These are phyloP conservation scores for Epsilonema sp. DNA, from an alignment of 2,888 invertebrate species.

Conservation along the genomic window DNA sequence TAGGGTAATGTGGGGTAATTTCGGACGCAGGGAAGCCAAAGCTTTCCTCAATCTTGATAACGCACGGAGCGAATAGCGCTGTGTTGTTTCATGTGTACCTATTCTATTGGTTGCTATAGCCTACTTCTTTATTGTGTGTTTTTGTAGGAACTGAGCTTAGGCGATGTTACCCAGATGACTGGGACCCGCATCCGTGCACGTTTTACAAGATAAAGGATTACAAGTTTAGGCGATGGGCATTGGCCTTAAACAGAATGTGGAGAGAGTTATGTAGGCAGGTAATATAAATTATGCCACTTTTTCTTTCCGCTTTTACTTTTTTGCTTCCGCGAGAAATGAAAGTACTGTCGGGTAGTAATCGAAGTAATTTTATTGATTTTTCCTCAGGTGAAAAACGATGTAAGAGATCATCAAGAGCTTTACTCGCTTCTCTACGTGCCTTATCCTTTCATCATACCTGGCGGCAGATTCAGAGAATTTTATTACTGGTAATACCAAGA, in stretches of 20 bases:
- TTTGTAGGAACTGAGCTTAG: slow-evolving; percentile 22
- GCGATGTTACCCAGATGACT: slow-evolving; percentile 29
- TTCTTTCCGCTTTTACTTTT: no score
- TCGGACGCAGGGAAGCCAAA: no score
- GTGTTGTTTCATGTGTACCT: no score
- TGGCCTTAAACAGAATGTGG: slow-evolving; percentile 37
- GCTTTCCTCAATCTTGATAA: no score
- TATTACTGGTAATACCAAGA: slow-evolving; percentile 79
- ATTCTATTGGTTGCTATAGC: no score
- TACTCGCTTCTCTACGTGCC: slow-evolving; percentile 74
- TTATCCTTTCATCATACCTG: slow-evolving; percentile 49
- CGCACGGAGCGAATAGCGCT: no score
- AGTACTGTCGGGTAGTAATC: no score
- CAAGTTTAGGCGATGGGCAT: slow-evolving; percentile 51
- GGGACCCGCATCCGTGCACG: slow-evolving; percentile 44
- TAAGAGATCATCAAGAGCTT: slow-evolving; percentile 26
- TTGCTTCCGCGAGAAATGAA: no score
- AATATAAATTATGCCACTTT: no score
- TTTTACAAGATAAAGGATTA: slow-evolving; percentile 50
- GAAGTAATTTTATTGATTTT: no score
- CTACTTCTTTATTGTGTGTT: no score
- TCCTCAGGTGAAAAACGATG: slow-evolving; percentile 27
- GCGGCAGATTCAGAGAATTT: slow-evolving; percentile 43
- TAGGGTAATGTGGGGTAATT: no score
- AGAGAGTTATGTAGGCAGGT: slow-evolving; percentile 33